Evolutionary conservation across 2,888 invertebrate genomes (phyloP).

Genomic region (Epirrhoe alternata): DNA sequence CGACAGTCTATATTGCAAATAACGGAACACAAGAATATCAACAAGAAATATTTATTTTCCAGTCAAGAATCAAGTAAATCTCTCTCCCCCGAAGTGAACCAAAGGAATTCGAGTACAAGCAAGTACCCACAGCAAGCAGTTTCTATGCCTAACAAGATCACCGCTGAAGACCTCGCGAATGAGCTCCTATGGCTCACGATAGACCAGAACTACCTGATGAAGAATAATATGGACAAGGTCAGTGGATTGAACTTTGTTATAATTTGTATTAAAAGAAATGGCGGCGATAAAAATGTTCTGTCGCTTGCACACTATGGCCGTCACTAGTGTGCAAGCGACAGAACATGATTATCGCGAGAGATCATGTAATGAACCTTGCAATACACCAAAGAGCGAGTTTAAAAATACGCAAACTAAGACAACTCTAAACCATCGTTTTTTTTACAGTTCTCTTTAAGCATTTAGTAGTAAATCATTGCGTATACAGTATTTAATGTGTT

Average conservation of each 20-base stretch:
- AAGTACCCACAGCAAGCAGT: conserved; percentile 63
- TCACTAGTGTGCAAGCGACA: too few relatives aligned
- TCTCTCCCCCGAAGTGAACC: conserved; percentile 60
- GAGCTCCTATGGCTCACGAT: conserved; percentile 79
- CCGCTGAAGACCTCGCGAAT: conserved; percentile 76
- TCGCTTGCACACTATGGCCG: too few relatives aligned
- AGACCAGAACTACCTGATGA: conserved; percentile 76
- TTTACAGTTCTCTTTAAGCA: too few relatives aligned
- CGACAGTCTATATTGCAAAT: too few relatives aligned
- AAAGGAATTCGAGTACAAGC: conserved; percentile 62
- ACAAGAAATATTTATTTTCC: not conserved
- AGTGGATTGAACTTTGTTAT: not conserved
- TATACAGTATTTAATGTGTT: too few relatives aligned
- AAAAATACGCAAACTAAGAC: too few relatives aligned
- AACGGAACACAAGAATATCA: not conserved
- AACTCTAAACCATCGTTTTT: too few relatives aligned
- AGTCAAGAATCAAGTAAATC: conserved; percentile 55
- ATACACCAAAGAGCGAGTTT: too few relatives aligned
- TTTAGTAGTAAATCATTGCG: too few relatives aligned
- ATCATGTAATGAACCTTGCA: too few relatives aligned
- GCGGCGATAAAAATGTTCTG: too few relatives aligned
- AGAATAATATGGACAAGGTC: conserved; percentile 64
- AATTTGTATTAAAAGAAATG: not conserved
- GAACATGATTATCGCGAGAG: too few relatives aligned
- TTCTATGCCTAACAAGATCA: conserved; percentile 76